Base-by-base conservation (phyloP, 1,140 invertebrate genomes). In the Idris sp. region DNA sequence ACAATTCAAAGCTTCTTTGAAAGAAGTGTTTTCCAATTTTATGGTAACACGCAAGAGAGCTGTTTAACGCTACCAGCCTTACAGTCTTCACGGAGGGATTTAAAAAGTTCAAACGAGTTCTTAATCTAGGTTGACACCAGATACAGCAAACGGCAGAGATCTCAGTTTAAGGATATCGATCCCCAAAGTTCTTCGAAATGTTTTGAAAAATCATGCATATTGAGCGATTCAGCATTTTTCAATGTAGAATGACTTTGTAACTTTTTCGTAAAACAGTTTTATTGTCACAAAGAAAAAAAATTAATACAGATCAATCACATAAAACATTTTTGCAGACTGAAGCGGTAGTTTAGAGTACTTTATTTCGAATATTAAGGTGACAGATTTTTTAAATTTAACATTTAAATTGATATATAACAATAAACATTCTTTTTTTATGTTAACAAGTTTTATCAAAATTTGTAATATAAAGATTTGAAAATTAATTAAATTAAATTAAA, bases 101-200 rank as follows among this genome's bases (percentile, higher is more conserved):
- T 65, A 65, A 73, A 73, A 73, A 73, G 59, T 73, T 73, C 69
- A 65, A 73, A 73, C 59, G 59, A 73, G 69, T 73, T 73, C 40
- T 53, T 73, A 73, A 73, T 73, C 69, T 58, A 33, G 69, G 53
- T 73, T 65, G 59, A 73, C 59, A 73, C 51, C 48, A 48, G 68
- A 58, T 73, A 64, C 44, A 53, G 53, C 30, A 73, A 65, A 65
- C 44, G 53, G 25, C 35, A 51, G 15, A 64, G 44, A 38, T 73
- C 59, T 43, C 53, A 73, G 51, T 73, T 58, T 35, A 35, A 46
- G 11, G 43, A 41, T 51, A 73, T 73, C 35, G 58, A 73, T 73
- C 30, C 58, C 59, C 14, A 25, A 58, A 59, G 59, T 64, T 73
- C 19, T 43, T 19, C 28, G 11, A 16, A 71, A 64, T 64, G 59